Evolutionary conservation across 2,797 vertebrate genomes (phyloP), one percentile per base, ranked within the genome.

Genomic region (Emys orbicularis): DNA sequence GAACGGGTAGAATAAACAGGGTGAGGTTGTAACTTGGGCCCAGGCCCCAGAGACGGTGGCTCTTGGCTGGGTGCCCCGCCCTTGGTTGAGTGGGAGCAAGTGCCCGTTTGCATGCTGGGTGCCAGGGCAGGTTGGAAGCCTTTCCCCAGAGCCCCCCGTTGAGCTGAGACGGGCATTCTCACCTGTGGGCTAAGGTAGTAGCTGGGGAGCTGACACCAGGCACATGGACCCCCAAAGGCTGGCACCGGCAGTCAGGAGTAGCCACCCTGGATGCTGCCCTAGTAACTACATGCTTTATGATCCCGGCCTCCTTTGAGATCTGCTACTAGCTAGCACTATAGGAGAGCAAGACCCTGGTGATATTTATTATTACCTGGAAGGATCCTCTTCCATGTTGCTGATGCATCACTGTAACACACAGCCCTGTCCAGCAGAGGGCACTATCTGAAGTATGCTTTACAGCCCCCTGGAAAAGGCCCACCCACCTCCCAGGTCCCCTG

Each of bases 1-100:
- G 9, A 68, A 68, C 5, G 34, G n/a, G 65, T 21, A 21, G n/a
- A 68, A 37, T 68, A 68, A 34, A 37, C 16, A 21, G 3, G 31
- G 61, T 15, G 65, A 65, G 61, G 34, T 16, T 65, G 31, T 65
- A n/a, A 61, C 61, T 18, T 65, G 61, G 34, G 61, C 34, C 34
- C 16, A 2, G 19, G n/a, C 5, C 19, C n/a, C n/a, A 37, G n/a
- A 21, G n/a, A 19, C 2, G 4, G n/a, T 37, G 16, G 19, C n/a
- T 21, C 65, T 21, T 11, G 19, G n/a, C 8, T 37, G 65, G 29
- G 18, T 18, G 34, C 65, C n/a, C 65, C 0, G 34, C n/a, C 34
- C 65, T 37, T 5, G 65, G n/a, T n/a, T 68, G 65, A 68, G 65
- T 21, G 34, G 65, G n/a, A 37, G 65, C n/a, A 37, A 37, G n/a